Percentiles rank a stretch among this genome's conserved stretches.
Conservation (phyloP, 1,140 invertebrate species). For the Magallana gigas region DNA sequence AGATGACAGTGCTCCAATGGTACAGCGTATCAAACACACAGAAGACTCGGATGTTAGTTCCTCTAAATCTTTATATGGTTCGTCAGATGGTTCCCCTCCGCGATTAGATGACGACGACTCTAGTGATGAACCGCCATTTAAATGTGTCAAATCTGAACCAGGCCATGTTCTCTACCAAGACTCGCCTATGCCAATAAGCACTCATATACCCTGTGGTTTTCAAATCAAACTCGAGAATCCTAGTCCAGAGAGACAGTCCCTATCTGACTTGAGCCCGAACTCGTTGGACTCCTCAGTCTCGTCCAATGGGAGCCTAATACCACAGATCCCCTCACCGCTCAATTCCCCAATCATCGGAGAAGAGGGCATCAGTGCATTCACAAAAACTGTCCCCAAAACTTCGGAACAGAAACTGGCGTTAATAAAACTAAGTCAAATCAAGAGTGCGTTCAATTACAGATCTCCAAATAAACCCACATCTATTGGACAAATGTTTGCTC, state of each 20-base stretch:
- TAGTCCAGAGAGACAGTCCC: slow-evolving; percentile 38
- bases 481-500: slow-evolving; percentile 63
- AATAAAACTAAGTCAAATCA: slow-evolving; percentile 61
- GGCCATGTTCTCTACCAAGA: slow-evolving; percentile 25
- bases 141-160: slow-evolving; percentile 27
- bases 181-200: slow-evolving; percentile 40
- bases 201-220: slow-evolving; percentile 1
- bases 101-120: slow-evolving; percentile 27
- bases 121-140: slow-evolving; percentile 27
- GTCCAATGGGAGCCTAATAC: slow-evolving; percentile 51
- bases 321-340: slow-evolving; percentile 46
- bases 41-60: slow-evolving; percentile 37
- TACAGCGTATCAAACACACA: slow-evolving; percentile 13
- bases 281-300: slow-evolving; percentile 50
- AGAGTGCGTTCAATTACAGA: slow-evolving; percentile 54
- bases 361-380: slow-evolving; percentile 52
- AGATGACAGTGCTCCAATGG: slow-evolving; percentile 11
- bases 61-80: neutral
- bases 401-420: slow-evolving; percentile 49
- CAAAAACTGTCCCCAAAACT: slow-evolving; percentile 45
- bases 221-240: slow-evolving; percentile 53
- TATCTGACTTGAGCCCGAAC: slow-evolving; percentile 53
- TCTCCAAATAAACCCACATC: slow-evolving; percentile 49
- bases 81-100: slow-evolving; percentile 19
- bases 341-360: slow-evolving; percentile 51